Conservation (phyloP, 2,888 invertebrate species). For the Ypsolopha scabrella region DNA sequence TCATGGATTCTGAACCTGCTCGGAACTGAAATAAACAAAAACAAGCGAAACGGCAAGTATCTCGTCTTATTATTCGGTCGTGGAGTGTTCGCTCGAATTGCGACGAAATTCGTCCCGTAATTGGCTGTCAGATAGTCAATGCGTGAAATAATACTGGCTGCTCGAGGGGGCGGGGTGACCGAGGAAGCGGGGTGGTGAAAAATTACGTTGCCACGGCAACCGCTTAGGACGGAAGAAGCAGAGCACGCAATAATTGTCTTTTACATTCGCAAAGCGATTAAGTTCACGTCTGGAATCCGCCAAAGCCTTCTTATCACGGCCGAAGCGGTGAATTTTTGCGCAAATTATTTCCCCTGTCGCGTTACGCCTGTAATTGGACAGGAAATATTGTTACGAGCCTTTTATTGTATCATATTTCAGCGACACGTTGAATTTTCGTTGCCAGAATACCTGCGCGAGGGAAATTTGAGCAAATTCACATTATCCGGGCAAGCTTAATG, state of each 20-base stretch:
- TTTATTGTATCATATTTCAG: too few species aligned
- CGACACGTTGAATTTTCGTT: too few species aligned
- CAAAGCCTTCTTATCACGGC: too few species aligned
- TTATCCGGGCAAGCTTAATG: neutral
- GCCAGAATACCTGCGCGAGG: too few species aligned
- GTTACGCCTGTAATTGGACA: too few species aligned
- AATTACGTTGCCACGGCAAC: neutral
- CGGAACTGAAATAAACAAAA: neutral
- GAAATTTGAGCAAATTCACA: neutral
- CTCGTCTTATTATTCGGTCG: neutral
- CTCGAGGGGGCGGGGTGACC: constrained; percentile 13
- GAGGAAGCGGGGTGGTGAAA: neutral
- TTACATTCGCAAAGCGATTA: too few species aligned
- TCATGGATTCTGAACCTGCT: neutral
- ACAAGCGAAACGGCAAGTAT: neutral
- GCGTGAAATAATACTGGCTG: constrained; percentile 33
- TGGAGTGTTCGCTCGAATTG: constrained; percentile 20
- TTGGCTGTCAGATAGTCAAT: constrained; percentile 41
- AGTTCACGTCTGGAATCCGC: too few species aligned
- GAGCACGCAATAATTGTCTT: too few species aligned
- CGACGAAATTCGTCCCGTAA: constrained; percentile 30
- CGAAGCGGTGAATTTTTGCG: too few species aligned
- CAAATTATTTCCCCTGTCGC: too few species aligned
- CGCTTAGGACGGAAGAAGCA: neutral
- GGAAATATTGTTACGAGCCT: too few species aligned